Conservation (phyloP, 2,888 invertebrate genomes). For the Apeira syringaria region DNA sequence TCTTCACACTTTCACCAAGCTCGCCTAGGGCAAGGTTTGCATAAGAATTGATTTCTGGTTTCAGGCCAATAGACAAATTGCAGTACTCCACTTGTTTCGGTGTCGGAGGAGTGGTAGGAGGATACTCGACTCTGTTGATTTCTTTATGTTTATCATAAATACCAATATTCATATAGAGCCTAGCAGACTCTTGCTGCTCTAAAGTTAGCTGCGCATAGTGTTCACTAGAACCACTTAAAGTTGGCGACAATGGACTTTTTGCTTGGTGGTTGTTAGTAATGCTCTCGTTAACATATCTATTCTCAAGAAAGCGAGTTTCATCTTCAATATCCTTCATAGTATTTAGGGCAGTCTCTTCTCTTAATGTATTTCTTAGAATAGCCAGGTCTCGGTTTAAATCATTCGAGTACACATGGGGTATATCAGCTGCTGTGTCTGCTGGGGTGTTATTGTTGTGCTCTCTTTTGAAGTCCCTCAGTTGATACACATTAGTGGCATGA, state of each 20-base stretch:
- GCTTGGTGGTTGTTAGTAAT: constrained; percentile 36
- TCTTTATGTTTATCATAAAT: constrained; percentile 53
- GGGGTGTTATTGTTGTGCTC: constrained; percentile 76
- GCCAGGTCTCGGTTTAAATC: constrained; percentile 73
- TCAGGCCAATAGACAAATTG: constrained; percentile 56
- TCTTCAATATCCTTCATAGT: constrained; percentile 71
- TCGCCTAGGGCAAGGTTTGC: constrained; percentile 71
- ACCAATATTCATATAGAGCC: constrained; percentile 74
- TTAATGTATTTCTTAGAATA: constrained; percentile 61
- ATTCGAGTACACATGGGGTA: constrained; percentile 68
- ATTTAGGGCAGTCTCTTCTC: constrained; percentile 60
- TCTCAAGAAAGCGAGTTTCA: constrained; percentile 63
- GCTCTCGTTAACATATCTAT: constrained; percentile 56
- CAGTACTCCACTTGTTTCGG: constrained; percentile 71
- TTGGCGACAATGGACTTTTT: constrained; percentile 63
- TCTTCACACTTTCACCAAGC: constrained; percentile 55
- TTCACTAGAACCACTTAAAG: constrained; percentile 71
- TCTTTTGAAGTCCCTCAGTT: constrained; percentile 79
- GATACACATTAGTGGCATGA: constrained; percentile 82
- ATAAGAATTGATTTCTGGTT: constrained; percentile 64
- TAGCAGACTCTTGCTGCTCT: constrained; percentile 61
- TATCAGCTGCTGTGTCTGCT: constrained; percentile 48
- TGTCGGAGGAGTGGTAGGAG: constrained; percentile 63
- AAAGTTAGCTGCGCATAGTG: constrained; percentile 73
- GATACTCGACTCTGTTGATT: constrained; percentile 47